Evolutionary conservation across 2,113 vertebrate genomes (phyloP).

Genomic region (Manacus vitellinus): DNA sequence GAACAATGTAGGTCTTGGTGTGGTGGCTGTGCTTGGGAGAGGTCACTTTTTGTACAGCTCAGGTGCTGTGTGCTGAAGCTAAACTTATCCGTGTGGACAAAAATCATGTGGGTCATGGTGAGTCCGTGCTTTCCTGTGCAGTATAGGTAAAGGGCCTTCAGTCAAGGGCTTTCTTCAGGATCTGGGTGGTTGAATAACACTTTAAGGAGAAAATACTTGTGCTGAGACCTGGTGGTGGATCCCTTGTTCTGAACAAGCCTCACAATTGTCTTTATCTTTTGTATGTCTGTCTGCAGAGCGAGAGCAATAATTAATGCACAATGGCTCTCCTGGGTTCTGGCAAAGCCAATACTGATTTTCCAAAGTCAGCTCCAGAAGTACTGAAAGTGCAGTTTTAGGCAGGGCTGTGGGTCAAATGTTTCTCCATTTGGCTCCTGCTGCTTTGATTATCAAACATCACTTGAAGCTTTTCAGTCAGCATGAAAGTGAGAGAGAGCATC

Average conservation of each 20-base stretch:
- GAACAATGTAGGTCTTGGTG: not conserved
- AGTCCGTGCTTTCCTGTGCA: not conserved
- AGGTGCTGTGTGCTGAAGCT: not conserved
- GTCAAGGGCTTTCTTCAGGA: not conserved
- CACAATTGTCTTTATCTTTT: not conserved
- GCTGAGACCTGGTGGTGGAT: not conserved
- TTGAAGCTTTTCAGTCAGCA: constrained; percentile 11
- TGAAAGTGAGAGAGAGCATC: not conserved
- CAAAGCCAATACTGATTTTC: constrained; percentile 34
- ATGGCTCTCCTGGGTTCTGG: constrained; percentile 28
- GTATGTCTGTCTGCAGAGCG: not conserved
- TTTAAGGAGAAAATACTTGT: not conserved
- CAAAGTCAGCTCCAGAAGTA: not conserved
- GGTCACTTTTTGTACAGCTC: not conserved
- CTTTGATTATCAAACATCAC: constrained; percentile 13
- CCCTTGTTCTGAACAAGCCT: not conserved
- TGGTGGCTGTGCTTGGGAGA: not conserved
- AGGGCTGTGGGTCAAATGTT: not conserved
- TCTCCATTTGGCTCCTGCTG: constrained; percentile 27
- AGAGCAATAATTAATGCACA: constrained; percentile 9
- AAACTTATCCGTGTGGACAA: not conserved
- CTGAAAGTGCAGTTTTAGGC: not conserved
- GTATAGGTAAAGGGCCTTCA: not conserved
- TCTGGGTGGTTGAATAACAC: not conserved
- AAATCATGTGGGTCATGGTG: not conserved